Base-by-base conservation (phyloP, 2,888 invertebrate genomes). In the Hybos culiciformis region DNA sequence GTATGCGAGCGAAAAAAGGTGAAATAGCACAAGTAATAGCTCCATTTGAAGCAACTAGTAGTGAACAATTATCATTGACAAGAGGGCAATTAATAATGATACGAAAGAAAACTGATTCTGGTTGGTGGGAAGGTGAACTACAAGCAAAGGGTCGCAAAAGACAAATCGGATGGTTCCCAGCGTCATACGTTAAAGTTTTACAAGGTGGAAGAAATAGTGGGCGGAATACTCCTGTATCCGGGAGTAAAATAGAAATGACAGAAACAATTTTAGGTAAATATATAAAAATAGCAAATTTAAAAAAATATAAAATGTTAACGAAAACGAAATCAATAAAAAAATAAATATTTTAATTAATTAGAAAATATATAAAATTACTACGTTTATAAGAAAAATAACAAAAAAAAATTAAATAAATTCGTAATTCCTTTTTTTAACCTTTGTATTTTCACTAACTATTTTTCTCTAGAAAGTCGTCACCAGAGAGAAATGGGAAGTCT, bases 41-140 rank as follows among this genome's bases (percentile, higher is more conserved):
- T 1, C 82, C 83, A 5, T 97, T 93, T 60, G 83, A 87, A 48
- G 90, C 93, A 2, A 86, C 82, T 42, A 93, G 93, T 55, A 65
- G 81, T 0, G 97, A 97, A 57, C 98, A 98, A 62, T 70, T 98
- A 32, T 83, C 85, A 14, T 70, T 98, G 24, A 78, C 80, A 52
- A 80, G 88, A 46, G 97, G 96, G 0, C 96, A 97, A 57, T 70
- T 96, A 44, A 81, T 97, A 44, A 85, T 91, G 73, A 87, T 98
- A n/a, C 76, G 92, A 18, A 96, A 96, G 70, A 96, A 94, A 62
- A 91, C 92, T 1, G 84, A 88, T 54, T 87, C 88, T 38, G 98
- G 98, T 17, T 98, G 98, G 98, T 99, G 97, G 97, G 97, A 98
- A 70, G 98, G 98, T 2, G 97, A 98, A 67, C 68, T 96, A 34